Conservation (phyloP, 2,113 vertebrate species). For the Silurus asotus region DNA sequence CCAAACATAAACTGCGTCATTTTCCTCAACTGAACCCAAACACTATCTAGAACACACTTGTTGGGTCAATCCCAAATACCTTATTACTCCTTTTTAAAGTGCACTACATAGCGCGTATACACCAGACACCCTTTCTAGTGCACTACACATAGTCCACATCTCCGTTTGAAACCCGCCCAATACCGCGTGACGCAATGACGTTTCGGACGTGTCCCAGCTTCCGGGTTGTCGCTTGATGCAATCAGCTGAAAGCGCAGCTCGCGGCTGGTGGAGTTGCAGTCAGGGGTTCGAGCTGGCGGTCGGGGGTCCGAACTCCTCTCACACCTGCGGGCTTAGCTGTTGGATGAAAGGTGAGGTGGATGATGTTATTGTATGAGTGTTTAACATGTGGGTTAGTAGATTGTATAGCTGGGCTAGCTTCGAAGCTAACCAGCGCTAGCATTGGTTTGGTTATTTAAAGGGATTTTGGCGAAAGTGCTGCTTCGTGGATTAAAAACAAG, state of each 20-base stretch:
- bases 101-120: background rate
- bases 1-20: too few species aligned
- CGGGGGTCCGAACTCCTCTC: background rate
- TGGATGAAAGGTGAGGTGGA: slow-evolving; percentile 30
- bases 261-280: background rate
- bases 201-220: background rate
- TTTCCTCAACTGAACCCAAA: background rate
- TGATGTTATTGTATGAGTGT: background rate
- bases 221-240: slow-evolving; percentile 43
- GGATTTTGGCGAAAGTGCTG: background rate
- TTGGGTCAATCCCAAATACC: background rate
- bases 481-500: background rate
- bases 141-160: background rate
- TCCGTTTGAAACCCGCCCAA: background rate
- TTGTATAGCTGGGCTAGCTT: background rate
- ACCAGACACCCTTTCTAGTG: too few species aligned
- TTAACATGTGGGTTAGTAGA: background rate
- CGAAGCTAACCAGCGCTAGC: background rate
- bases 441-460: background rate
- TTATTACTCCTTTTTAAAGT: background rate
- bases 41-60: background rate
- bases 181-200: background rate
- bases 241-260: slow-evolving; percentile 27
- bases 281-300: background rate
- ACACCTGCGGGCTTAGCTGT: background rate